A percentile compares a stretch with the other conserved stretches of the same genome.
Conservation (phyloP, 1,140 invertebrate species). For the Drosophila fuyamai region DNA sequence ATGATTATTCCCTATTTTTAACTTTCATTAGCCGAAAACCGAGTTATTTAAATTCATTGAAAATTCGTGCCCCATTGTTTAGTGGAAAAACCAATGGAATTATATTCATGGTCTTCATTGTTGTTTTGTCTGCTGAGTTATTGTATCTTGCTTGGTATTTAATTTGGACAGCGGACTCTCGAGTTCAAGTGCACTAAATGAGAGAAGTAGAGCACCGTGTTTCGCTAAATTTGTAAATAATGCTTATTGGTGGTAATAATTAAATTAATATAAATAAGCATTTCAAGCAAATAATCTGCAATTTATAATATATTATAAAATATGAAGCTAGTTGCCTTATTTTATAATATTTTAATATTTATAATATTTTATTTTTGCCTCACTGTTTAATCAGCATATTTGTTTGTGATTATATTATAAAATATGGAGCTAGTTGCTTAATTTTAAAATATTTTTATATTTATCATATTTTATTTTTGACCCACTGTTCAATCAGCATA, state of each 20-base stretch:
- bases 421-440: no score
- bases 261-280: not conserved
- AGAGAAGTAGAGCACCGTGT: constrained; percentile 31
- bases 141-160: constrained; percentile 30
- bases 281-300: not conserved
- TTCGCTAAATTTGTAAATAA: not conserved
- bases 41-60: constrained; percentile 29
- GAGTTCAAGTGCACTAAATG: constrained; percentile 67
- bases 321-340: no score
- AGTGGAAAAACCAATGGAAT: constrained; percentile 36
- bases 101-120: constrained; percentile 17
- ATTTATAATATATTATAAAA: no score
- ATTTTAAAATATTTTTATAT: no score
- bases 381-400: constrained; percentile 14
- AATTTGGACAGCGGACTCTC: constrained; percentile 34
- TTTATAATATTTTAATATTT: no score
- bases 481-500: constrained; percentile 8
- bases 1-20: not conserved
- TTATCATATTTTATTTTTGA: no score
- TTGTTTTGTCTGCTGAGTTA: constrained; percentile 17
- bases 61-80: constrained; percentile 16
- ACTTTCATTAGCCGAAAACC: constrained; percentile 1
- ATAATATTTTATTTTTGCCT: no score
- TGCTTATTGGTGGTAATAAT: not conserved
- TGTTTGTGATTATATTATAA: constrained; percentile 25